Base-by-base conservation (phyloP, 2,113 vertebrate species). In the Ancistrus triradiatus region DNA sequence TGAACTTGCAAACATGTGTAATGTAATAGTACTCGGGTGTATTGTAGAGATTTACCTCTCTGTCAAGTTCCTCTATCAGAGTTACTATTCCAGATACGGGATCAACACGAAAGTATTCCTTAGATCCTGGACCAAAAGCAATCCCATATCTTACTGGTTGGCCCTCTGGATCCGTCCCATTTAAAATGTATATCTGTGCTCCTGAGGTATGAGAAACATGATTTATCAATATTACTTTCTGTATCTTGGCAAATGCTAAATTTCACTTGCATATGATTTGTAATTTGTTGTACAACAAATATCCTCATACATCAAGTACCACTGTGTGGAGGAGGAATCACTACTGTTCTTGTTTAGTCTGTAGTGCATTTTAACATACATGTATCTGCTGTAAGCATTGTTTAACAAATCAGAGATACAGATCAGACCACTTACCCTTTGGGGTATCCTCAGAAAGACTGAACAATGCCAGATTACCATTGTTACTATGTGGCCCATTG, bases 381-480 rank as follows among this genome's bases (percentile, higher is more conserved):
- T n/a, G n/a, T n/a, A n/a, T n/a, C n/a, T n/a, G n/a, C n/a, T n/a
- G n/a, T n/a, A n/a, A n/a, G n/a, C n/a, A n/a, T n/a, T n/a, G n/a
- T n/a, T n/a, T n/a, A n/a, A n/a, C n/a, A n/a, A n/a, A n/a, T n/a
- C n/a, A n/a, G n/a, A n/a, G n/a, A n/a, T n/a, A n/a, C n/a, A n/a
- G n/a, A n/a, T n/a, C n/a, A n/a, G n/a, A n/a, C n/a, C n/a, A 7
- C 93, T 92, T 81, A 98, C 96, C 96, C 7, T 94, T 77, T 51
- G 88, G 81, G 0, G 89, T 97, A 80, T 99, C 95, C 74, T 99
- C 95, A 0, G 93, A 90, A 56, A 99, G 88, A 77, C 92, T 98
- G 83, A 98, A 90, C 13, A 98, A 79, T 2, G 95, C 96, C 93
- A 98, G 88, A 80, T 98, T 99, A 43, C 95, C 94, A 0, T 90